Evolutionary conservation across 2,113 vertebrate species (phyloP), one percentile per base, ranked within the genome.

Genomic region (Dasypus novemcinctus): DNA sequence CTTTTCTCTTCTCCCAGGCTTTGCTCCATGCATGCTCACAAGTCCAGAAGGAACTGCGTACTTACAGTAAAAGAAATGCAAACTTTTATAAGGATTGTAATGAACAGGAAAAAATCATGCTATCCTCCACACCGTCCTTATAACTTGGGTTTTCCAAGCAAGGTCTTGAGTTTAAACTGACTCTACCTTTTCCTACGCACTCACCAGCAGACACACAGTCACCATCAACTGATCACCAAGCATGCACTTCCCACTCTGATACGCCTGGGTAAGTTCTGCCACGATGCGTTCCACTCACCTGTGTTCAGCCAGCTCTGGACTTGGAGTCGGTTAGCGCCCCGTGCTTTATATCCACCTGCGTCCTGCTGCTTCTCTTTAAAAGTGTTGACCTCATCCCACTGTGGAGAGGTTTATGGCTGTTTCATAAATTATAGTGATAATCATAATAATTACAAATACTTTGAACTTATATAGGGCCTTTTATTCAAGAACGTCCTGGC

Each of bases 201-300:
- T 49, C 18, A 68, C 43, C 78, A 87, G 25, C 1, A 97, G 81
- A 95, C 63, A 82, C 8, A 94, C 13, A 5, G 0, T 33, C 61
- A 78, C 38, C 81, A 36, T 69, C 63, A 71, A 86, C 33, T 7
- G 5, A 75, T 69, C 71, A 84, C n/a, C 38, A 63, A 5, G 38
- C 33, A 61, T 20, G 72, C 84, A 90, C 17, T 75, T 57, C 91
- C 93, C 93, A 12, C 31, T 84, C 80, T 57, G 84, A 7, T 31
- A 89, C 95, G 91, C 61, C 25, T 14, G 54, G 89, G 3, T 89
- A 75, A 80, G 76, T 38, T 23, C 54, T 90, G 87, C 4, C 10
- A 8, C 3, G 91, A 76, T 21, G 20, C 85, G 95, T 93, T 66
- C 79, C 72, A 98, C 98, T 98, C 96, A 98, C 98, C 98, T 85